Percentiles rank a stretch among this genome's conserved stretches.
These are phyloP conservation scores for Saturnia pavonia DNA, from an alignment of 2,888 invertebrate species.

Conservation along the genomic window DNA sequence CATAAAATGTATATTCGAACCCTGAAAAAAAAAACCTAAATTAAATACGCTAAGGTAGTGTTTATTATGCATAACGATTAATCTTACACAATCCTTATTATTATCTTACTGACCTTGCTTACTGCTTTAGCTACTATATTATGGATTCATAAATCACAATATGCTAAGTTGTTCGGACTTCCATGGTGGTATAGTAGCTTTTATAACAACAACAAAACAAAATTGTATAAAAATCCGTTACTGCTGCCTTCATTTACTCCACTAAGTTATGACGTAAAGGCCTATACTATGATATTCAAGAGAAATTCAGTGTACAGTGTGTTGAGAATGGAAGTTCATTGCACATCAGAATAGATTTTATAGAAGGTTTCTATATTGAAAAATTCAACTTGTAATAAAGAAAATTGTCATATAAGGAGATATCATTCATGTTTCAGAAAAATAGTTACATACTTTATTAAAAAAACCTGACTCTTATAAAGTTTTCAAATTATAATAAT, in stretches of 20 bases:
- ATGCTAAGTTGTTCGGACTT: background rate
- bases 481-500: background rate
- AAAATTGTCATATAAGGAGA: background rate
- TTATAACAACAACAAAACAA: background rate
- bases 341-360: background rate
- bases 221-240: constrained; percentile 11
- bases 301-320: background rate
- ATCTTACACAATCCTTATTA: too few species aligned
- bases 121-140: background rate
- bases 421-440: background rate
- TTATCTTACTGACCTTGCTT: background rate
- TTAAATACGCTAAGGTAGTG: too few species aligned
- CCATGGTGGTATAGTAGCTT: background rate
- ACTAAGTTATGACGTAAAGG: background rate
- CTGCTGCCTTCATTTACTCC: constrained; percentile 1
- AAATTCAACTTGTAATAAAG: background rate
- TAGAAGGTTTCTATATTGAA: background rate
- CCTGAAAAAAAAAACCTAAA: too few species aligned
- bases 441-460: too few species aligned
- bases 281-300: background rate
- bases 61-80: too few species aligned
- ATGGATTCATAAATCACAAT: constrained; percentile 3
- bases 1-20: too few species aligned
- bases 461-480: too few species aligned
- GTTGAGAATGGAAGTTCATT: background rate